Evolutionary conservation across 2,888 invertebrate species (phyloP).

Genomic region (Ceratothoa steindachneri): DNA sequence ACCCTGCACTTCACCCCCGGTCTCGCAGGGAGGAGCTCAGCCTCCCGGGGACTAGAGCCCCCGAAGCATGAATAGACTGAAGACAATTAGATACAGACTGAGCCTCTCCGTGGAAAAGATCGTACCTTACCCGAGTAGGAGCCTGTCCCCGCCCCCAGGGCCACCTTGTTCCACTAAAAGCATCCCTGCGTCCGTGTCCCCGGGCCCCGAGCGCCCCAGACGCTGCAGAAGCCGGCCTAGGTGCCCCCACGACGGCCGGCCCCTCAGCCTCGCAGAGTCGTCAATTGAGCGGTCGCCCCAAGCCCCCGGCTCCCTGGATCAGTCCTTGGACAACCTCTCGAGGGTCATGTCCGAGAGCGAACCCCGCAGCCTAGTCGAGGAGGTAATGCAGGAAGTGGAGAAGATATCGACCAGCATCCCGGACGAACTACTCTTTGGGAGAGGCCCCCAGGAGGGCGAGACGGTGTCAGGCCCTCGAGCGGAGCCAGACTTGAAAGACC

Average conservation of each 20-base stretch:
- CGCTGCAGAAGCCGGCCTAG: not conserved
- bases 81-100: slow-evolving; percentile 35
- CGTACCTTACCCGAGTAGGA: slow-evolving; percentile 26
- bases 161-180: slow-evolving; percentile 18
- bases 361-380: slow-evolving; percentile 28
- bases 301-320: not conserved
- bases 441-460: not conserved
- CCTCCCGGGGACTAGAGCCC: no score
- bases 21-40: no score
- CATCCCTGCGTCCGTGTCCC: slow-evolving; percentile 21
- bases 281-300: not conserved
- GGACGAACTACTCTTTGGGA: not conserved
- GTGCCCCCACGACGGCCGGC: not conserved
- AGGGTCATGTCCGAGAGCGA: not conserved
- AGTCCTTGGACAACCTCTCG: not conserved
- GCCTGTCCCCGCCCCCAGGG: not conserved
- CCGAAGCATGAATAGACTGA: slow-evolving; percentile 41
- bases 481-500: not conserved
- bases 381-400: slow-evolving; percentile 46
- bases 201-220: not conserved
- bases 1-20: no score
- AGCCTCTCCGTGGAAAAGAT: slow-evolving; percentile 46
- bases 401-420: slow-evolving; percentile 28
- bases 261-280: not conserved
- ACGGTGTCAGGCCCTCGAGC: not conserved